These are phyloP conservation scores for Corapipo altera DNA, from an alignment of 2,113 vertebrate species.

Conservation along the genomic window DNA sequence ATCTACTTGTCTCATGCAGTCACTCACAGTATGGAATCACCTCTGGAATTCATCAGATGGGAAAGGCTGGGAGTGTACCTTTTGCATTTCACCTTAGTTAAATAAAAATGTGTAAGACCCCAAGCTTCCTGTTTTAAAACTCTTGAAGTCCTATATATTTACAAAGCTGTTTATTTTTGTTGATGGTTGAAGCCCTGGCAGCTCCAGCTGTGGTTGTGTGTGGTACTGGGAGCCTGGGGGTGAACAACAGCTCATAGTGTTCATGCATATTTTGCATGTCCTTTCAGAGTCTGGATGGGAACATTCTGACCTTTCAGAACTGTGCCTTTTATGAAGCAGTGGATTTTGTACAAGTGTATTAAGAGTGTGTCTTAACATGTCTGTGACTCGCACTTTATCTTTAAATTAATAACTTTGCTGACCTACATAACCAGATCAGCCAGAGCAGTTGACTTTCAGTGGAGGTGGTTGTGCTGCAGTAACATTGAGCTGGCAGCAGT, in stretches of 20 bases:
- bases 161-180: background rate
- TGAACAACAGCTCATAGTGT: background rate
- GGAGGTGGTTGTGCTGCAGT: background rate
- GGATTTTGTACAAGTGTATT: background rate
- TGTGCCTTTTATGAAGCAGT: background rate
- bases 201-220: background rate
- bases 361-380: background rate
- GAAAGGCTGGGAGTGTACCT: background rate
- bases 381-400: background rate
- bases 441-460: background rate
- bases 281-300: background rate
- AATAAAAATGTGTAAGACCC: background rate
- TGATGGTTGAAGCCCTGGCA: background rate
- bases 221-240: background rate
- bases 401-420: background rate
- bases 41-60: background rate
- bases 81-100: background rate
- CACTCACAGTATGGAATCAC: background rate
- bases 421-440: background rate
- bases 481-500: background rate
- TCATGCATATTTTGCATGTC: background rate
- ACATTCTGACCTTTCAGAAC: background rate
- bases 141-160: accelerated
- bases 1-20: background rate
- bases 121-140: background rate